These are phyloP conservation scores for Falco biarmicus DNA, from an alignment of 2,797 vertebrate genomes.

Conservation along the genomic window DNA sequence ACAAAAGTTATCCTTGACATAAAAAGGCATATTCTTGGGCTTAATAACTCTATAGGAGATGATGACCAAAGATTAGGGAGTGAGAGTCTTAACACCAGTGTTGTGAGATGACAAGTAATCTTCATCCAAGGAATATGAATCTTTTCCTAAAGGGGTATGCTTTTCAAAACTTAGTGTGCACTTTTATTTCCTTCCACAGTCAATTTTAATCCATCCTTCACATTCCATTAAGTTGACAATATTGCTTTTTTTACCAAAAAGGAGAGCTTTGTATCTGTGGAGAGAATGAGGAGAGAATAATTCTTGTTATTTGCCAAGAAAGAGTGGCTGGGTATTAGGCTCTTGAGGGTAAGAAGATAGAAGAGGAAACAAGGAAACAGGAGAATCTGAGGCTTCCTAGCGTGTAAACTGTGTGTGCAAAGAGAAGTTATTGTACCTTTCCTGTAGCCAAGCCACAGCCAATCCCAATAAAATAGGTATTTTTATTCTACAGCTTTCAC, in stretches of 20 bases:
- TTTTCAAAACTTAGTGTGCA: background rate
- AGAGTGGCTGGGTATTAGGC: background rate
- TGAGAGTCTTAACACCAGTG: background rate
- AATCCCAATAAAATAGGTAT: background rate
- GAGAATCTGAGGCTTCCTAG: background rate
- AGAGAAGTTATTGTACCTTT: background rate
- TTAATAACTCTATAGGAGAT: background rate
- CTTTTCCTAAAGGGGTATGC: background rate
- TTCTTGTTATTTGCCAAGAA: background rate
- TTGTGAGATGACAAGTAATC: background rate
- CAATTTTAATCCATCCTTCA: background rate
- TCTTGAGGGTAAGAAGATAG: background rate
- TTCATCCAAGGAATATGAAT: background rate
- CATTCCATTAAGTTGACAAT: background rate
- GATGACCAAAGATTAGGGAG: background rate
- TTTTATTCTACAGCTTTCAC: background rate
- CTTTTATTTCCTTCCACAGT: background rate
- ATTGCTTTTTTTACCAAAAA: conserved; percentile 35
- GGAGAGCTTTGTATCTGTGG: background rate
- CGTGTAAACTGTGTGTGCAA: background rate
- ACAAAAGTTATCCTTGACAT: background rate
- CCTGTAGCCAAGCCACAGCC: background rate
- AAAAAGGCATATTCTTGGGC: background rate
- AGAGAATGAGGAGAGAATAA: conserved; percentile 19
- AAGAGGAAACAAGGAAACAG: background rate